Base-by-base conservation (phyloP, 2,797 vertebrate species). In the Carduelis carduelis region DNA sequence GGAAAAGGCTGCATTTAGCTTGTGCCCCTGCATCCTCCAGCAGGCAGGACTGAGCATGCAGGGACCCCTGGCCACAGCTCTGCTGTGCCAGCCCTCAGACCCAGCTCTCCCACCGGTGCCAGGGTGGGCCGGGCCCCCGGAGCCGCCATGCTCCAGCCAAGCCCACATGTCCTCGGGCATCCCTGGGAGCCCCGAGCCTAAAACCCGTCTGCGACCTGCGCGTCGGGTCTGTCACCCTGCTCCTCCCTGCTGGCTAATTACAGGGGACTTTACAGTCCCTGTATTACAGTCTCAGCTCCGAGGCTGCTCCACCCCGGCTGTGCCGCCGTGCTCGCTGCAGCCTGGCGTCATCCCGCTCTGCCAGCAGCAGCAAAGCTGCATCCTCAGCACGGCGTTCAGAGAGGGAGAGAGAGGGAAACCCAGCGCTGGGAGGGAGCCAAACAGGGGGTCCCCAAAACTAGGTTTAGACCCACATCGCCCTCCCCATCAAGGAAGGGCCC, bases 301-400 rank as follows among this genome's bases (percentile, higher is more conserved):
- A 72, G 4, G 37, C 59, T 18, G 85, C 93, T 95, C 94, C 94
- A 84, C 89, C 96, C 89, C 5, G 47, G 85, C 90, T 35, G 53
- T 63, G 81, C 78, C 84, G 65, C 89, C 85, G 69, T 11, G 56
- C 76, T 94, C 77, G 72, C 92, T 90, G 92, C 93, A 94, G 93
- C 88, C 90, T 92, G 88, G 50, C 86, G 75, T 95, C 93, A 96
- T 91, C 88, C 79, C 5, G 26, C 90, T 92, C 91, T n/a, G 2
- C 83, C 93, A 64, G 24, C 95, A 87, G 91, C 88, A 56, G 91
- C 88, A 78, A 86, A 91, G 92, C 95, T 88, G 92, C 93, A 81
- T 87, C 92, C 83, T 93, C 92, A 96, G 92, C 90, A 75, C 37
- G 0, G 75, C 91, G 30, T 35, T 49, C 66, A 12, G 72, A 85